A percentile compares a stretch with the other conserved stretches of the same genome.
Conservation (phyloP, 1,140 invertebrate species). For the Zaprionus capensis region DNA sequence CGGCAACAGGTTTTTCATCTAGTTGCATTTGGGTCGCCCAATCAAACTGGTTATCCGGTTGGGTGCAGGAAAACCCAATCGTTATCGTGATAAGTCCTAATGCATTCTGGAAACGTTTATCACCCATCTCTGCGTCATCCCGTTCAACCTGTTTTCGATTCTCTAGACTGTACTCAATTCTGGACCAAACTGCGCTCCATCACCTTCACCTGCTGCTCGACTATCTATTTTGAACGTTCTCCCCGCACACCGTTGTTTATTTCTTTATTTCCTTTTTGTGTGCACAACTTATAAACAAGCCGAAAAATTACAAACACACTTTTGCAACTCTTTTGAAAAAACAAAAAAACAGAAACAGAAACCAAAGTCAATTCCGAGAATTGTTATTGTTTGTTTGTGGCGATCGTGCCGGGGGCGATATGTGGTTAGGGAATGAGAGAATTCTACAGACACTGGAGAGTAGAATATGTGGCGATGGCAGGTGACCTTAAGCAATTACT, state of each 20-base stretch:
- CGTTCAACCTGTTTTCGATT: slow-evolving; percentile 14
- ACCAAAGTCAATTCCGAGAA: slow-evolving; percentile 19
- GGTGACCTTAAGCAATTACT: slow-evolving; percentile 11
- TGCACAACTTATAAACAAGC: slow-evolving; percentile 48
- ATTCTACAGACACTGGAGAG: background rate
- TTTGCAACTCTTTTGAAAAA: background rate
- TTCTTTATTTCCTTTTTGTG: slow-evolving; percentile 16
- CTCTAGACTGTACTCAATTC: background rate
- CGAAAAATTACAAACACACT: slow-evolving; percentile 12
- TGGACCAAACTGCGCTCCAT: background rate
- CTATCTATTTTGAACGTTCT: background rate
- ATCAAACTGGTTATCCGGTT: slow-evolving; percentile 41
- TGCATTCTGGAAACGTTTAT: slow-evolving; percentile 7
- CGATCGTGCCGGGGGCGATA: slow-evolving; percentile 1
- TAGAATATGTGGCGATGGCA: background rate
- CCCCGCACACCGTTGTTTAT: background rate
- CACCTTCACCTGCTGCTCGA: background rate
- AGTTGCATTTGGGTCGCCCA: slow-evolving; percentile 19
- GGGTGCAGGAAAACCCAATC: slow-evolving; percentile 15
- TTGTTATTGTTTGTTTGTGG: slow-evolving; percentile 25
- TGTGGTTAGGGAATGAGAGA: background rate
- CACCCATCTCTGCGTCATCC: background rate
- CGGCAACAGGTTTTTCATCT: slow-evolving; percentile 22
- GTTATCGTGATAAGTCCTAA: slow-evolving; percentile 15
- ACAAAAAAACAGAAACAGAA: background rate